Percentiles rank a stretch among this genome's conserved stretches.
These are phyloP conservation scores for Gephyroberyx darwinii DNA, from an alignment of 2,797 vertebrate species.

Conservation along the genomic window DNA sequence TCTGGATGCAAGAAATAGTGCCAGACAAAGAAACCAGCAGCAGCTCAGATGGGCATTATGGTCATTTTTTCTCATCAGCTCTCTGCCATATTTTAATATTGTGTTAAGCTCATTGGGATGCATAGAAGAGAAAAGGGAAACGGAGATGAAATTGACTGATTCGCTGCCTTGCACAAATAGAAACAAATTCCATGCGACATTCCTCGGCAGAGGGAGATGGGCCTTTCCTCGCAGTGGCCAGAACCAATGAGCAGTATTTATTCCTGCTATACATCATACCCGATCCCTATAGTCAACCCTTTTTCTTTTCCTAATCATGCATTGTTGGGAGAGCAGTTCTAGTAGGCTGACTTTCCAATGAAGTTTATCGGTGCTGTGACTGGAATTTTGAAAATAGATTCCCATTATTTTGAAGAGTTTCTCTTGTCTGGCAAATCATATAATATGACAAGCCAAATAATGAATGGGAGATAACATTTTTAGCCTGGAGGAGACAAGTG, in stretches of 20 bases:
- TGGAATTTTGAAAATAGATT: constrained; percentile 46
- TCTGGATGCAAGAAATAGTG: constrained; percentile 23
- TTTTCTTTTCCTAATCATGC: constrained; percentile 34
- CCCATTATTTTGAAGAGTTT: constrained; percentile 41
- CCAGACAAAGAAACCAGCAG: constrained; percentile 29
- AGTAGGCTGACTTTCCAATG: constrained; percentile 13
- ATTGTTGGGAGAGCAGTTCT: constrained; percentile 23
- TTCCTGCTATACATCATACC: constrained; percentile 40
- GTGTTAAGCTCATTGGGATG: constrained; percentile 73
- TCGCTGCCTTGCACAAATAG: constrained; percentile 71
- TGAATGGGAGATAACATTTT: constrained; percentile 44
- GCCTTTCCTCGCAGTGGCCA: constrained; percentile 37
- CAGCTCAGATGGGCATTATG: constrained; percentile 48
- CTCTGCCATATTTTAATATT: constrained; percentile 68
- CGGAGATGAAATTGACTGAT: constrained; percentile 78
- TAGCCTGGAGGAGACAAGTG: constrained; percentile 33
- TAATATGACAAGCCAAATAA: constrained; percentile 48
- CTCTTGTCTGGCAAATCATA: constrained; percentile 44
- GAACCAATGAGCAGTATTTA: constrained; percentile 41
- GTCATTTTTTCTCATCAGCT: constrained; percentile 69
- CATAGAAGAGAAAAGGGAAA: constrained; percentile 66
- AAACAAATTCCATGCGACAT: constrained; percentile 75
- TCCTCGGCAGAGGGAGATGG: constrained; percentile 47
- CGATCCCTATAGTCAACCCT: constrained; percentile 13
- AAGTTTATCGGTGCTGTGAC: constrained; percentile 47